These are phyloP conservation scores for Cephus pulcher DNA, from an alignment of 2,888 invertebrate species.

Conservation along the genomic window DNA sequence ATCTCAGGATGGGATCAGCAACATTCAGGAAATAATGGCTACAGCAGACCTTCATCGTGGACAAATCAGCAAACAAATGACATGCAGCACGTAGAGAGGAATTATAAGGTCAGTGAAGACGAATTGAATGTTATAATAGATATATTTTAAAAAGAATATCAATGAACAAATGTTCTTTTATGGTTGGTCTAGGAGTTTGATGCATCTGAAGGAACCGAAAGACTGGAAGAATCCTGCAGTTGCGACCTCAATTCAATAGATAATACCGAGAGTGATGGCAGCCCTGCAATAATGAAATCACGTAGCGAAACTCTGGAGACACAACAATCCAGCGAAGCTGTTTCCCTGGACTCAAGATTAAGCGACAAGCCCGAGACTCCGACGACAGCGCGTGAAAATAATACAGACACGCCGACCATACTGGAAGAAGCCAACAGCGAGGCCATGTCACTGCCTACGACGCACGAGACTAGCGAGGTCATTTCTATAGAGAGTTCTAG, in stretches of 20 bases:
- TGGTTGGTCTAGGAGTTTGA: slow-evolving; percentile 53
- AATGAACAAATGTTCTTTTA: neutral
- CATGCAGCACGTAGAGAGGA: slow-evolving; percentile 54
- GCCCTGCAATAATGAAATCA: slow-evolving; percentile 67
- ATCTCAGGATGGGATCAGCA: slow-evolving; percentile 94
- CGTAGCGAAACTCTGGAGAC: slow-evolving; percentile 60
- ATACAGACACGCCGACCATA: slow-evolving; percentile 56
- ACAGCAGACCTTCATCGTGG: slow-evolving; percentile 57
- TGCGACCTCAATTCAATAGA: slow-evolving; percentile 66
- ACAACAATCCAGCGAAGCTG: slow-evolving; percentile 65
- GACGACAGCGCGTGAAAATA: slow-evolving; percentile 42
- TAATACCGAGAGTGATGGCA: slow-evolving; percentile 67
- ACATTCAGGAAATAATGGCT: slow-evolving; percentile 61
- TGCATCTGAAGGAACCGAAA: slow-evolving; percentile 54
- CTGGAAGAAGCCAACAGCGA: slow-evolving; percentile 57
- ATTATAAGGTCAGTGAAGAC: slow-evolving; percentile 51
- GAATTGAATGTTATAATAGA: slow-evolving; percentile 9
- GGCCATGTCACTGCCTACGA: slow-evolving; percentile 51
- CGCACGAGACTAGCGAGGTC: slow-evolving; percentile 67
- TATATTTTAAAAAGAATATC: neutral
- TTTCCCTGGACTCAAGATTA: slow-evolving; percentile 69
- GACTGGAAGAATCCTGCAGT: slow-evolving; percentile 62
- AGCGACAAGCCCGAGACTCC: slow-evolving; percentile 64
- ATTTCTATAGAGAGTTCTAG: slow-evolving; percentile 70
- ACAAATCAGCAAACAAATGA: slow-evolving; percentile 57